Evolutionary conservation across 2,113 vertebrate species (phyloP).

Genomic region (Thamnophis sirtalis): DNA sequence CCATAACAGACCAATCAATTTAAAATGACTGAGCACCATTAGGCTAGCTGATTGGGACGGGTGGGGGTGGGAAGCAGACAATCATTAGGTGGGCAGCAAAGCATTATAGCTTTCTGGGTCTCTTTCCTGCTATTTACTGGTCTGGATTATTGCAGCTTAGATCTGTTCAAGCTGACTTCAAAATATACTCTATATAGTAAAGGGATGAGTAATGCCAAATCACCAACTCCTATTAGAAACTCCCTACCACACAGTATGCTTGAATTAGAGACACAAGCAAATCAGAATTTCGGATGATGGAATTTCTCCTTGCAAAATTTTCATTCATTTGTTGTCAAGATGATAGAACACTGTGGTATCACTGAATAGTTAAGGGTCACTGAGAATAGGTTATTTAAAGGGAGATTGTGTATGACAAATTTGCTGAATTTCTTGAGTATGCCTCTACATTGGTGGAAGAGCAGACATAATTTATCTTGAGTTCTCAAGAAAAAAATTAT

Average conservation of each 20-base stretch:
- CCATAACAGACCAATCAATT: not conserved
- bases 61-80: not conserved
- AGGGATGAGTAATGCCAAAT: not conserved
- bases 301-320: slow-evolving; percentile 17
- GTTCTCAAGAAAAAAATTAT: slow-evolving; percentile 46
- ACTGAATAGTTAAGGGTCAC: not conserved
- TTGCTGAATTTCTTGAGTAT: slow-evolving; percentile 26
- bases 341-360: slow-evolving; percentile 14
- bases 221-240: not conserved
- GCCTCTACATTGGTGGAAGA: slow-evolving; percentile 18
- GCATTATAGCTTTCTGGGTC: not conserved
- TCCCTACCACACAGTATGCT: not conserved
- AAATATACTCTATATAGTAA: not conserved
- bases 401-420: slow-evolving; percentile 10
- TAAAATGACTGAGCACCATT: not conserved
- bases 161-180: not conserved
- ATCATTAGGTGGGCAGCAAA: not conserved
- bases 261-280: not conserved
- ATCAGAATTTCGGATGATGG: not conserved
- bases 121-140: not conserved
- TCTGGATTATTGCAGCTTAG: not conserved
- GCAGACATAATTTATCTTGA: slow-evolving; percentile 42
- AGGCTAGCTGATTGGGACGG: not conserved
- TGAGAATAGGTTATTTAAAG: slow-evolving; percentile 3
- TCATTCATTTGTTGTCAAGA: not conserved